These are phyloP conservation scores for Rhynchotus rufescens DNA, from an alignment of 2,797 vertebrate species.

Conservation along the genomic window DNA sequence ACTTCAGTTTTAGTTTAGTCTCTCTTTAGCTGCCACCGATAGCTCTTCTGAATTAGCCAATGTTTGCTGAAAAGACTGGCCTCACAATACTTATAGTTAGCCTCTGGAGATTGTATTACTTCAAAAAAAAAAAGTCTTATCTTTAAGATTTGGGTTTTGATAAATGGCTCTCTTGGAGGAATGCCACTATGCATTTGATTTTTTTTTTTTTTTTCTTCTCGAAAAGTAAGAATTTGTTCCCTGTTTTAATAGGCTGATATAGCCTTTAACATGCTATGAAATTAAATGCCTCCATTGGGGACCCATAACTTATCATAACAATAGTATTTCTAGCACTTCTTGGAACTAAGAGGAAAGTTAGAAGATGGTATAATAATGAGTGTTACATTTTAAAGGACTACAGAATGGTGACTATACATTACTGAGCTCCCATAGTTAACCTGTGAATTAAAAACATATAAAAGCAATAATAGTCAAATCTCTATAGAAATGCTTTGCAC, in stretches of 20 bases:
- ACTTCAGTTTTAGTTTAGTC: not conserved
- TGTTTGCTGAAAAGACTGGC: not conserved
- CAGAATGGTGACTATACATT: conserved; percentile 21
- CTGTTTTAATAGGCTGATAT: conserved; percentile 36
- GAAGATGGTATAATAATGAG: conserved; percentile 27
- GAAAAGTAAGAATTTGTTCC: not conserved
- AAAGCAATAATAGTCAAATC: conserved; percentile 18
- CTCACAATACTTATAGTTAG: not conserved
- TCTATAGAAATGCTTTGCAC: conserved; percentile 27
- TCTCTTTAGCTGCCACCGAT: not conserved
- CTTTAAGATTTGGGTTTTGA: conserved; percentile 5
- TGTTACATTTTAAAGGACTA: conserved; percentile 37
- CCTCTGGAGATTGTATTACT: not conserved
- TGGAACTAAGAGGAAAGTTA: conserved; percentile 54
- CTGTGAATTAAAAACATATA: conserved; percentile 53
- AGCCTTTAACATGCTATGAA: conserved; percentile 66
- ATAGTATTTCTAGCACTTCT: conserved; percentile 57
- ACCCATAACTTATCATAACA: conserved; percentile 70
- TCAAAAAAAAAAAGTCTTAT: not conserved
- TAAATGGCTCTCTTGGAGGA: conserved; percentile 19
- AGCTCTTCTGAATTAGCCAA: not conserved
- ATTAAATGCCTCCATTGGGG: conserved; percentile 55
- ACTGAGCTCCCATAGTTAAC: conserved; percentile 41
- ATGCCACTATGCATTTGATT: not conserved
- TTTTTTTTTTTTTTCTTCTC: not conserved